Base-by-base conservation (phyloP, 2,797 vertebrate species). In the Hypotaenidia okinawae region DNA sequence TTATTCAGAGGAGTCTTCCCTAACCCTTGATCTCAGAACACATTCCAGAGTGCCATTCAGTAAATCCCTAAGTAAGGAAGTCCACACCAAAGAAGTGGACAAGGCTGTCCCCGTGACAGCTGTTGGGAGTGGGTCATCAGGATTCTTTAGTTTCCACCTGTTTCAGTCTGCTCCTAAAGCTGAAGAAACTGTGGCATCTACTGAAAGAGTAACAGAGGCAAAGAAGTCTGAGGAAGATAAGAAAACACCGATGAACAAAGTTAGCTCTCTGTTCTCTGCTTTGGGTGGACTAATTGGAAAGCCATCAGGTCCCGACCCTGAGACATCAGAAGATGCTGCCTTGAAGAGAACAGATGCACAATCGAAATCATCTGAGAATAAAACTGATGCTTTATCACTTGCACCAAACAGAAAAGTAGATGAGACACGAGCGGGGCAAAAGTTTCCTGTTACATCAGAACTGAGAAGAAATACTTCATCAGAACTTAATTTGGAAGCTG, bases 181-280 rank as follows among this genome's bases (percentile, higher is more conserved):
- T 19, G 95, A 95, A 74, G 98, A 98, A 85, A 96, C 97, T 59
- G 96, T 94, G 64, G 92, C 96, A 67, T 89, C 98, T 79, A 97
- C 95, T 96, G 97, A 99, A 83, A 98, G 96, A 83, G 98, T 97
- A 95, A 95, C 98, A 62, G 97, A 99, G 96, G 95, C 97, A 64
- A 98, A 98, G 94, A 98, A 98, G 80, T 97, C 98, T 69, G 97
- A 98, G 59, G 97, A 98, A 96, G 98, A 98, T 49, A 98, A 98
- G 78, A 98, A 98, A 91, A 97, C 97, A 55, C 96, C 98, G 51
- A 87, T 97, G 68, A 98, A 98, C 84, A 99, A 98, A 92, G 97
- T 98, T 52, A 97, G 98, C 55, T 98, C 99, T 19, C 93, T 99
- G 28, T 98, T 99, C 96, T 99, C 99, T 47, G 97, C 98, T 89